phyloP scores from a whole-genome alignment of 2,888 invertebrate species.

The Ectemnius lituratus region DNA sequence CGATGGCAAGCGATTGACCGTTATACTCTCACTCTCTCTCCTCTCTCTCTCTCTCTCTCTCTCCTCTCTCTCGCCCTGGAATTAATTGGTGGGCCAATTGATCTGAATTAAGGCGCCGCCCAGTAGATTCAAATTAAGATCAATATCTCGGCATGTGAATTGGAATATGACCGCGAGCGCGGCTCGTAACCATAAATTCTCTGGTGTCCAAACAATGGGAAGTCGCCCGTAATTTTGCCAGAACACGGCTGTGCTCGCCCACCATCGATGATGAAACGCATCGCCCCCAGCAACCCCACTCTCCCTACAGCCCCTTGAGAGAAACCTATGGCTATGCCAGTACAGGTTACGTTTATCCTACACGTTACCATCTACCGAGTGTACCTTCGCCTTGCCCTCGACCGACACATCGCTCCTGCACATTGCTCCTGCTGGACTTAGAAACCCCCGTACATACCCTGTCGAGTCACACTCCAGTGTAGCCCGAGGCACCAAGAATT shows the following conservation, averaged over 20 bases:
- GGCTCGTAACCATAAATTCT: conserved; percentile 60
- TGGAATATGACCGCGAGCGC: conserved; percentile 56
- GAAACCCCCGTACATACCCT: no score
- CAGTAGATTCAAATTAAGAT: conserved; percentile 66
- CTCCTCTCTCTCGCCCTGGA: conserved; percentile 5
- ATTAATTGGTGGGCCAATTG: conserved; percentile 61
- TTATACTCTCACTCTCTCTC: conserved; percentile 33
- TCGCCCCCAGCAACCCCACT: conserved; percentile 15
- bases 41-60: no score
- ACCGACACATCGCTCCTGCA: neutral
- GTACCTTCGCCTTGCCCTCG: neutral
- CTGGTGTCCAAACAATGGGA: conserved; percentile 58
- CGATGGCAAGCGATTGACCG: conserved; percentile 45
- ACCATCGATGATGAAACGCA: conserved; percentile 38
- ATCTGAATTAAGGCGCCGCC: conserved; percentile 62
- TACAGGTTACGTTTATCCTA: neutral
- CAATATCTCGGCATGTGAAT: conserved; percentile 63
- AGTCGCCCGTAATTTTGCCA: conserved; percentile 55
- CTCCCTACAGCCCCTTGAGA: conserved; percentile 14
- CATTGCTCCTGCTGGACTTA: no score
- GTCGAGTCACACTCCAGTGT: no score
- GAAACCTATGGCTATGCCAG: conserved; percentile 20
- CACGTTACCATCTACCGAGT: conserved; percentile 10
- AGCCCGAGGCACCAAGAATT: no score
- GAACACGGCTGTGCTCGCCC: conserved; percentile 30